A percentile compares a stretch with the other conserved stretches of the same genome.
These are phyloP conservation scores for Phacellophora camtschatica DNA, from an alignment of 30 jellyfish, hydroid and myxozoan genomes.

Conservation along the genomic window DNA sequence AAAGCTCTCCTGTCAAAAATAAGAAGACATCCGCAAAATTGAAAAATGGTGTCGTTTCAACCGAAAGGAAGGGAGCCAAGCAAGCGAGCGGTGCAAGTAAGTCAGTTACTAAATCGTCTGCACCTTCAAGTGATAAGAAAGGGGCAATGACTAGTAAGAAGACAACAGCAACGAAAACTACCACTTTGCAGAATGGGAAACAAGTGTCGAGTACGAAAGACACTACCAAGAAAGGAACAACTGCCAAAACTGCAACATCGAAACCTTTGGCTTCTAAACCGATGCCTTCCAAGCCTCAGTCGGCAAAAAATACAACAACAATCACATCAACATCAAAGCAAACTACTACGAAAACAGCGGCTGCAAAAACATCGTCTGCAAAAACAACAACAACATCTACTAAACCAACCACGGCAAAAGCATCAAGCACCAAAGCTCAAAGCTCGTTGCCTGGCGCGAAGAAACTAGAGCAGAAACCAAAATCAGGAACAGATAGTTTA, in stretches of 20 bases:
- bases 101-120: background rate
- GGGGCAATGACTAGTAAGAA: background rate
- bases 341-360: background rate
- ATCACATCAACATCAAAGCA: background rate
- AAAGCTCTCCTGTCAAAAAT: background rate
- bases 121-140: background rate
- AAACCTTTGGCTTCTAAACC: background rate
- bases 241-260: background rate
- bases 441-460: background rate
- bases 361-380: background rate
- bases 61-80: background rate
- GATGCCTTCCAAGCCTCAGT: background rate
- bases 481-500: background rate
- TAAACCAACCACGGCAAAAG: slow-evolving; percentile 23
- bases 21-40: background rate
- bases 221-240: background rate
- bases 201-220: background rate
- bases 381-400: slow-evolving; percentile 1
- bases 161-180: background rate
- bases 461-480: background rate
- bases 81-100: background rate
- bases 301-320: background rate
- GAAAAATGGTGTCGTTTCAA: background rate
- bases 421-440: background rate
- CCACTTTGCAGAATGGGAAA: background rate